Base-by-base conservation (phyloP, 2,113 vertebrate species). In the Peromyscus maniculatus region DNA sequence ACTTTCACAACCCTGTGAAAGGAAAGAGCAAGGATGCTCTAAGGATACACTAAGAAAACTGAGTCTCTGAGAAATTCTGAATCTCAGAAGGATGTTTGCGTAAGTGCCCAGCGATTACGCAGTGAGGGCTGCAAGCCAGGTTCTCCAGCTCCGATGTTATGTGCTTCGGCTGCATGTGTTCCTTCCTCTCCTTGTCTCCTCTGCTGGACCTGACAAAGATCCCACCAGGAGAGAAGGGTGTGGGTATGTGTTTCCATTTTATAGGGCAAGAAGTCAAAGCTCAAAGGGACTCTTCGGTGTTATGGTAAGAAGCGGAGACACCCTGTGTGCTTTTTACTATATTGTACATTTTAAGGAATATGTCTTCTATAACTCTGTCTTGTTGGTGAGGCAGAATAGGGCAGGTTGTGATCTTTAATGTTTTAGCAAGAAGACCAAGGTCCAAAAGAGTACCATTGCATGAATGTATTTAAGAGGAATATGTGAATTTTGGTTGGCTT, bases 1-100 rank as follows among this genome's bases (percentile, higher is more conserved):
- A 92, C 89, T 92, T 91, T 74, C 36, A 87, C 31, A 82, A 64
- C 21, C 43, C 91, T 91, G 13, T 46, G 52, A 82, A 79, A 28
- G 43, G 39, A 49, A 79, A 36, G 86, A 66, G 15, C 31, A 91
- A 46, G 28, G 21, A 46, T 91, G 72, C 66, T 39, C 19, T 43
- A 43, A 43, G 39, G 39, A 43, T 4, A 69, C 64, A 13, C 22
- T 72, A 55, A 69, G 93, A 97, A 97, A 97, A 22, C 3, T 3
- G 33, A 94, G 78, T 36, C 39, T n/a, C 1, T 16, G 46, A 3
- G 39, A 72, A 0, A 15, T n/a, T 66, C 43, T 26, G 62, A 80
- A 11, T 67, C 62, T 80, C 13, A 1, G 86, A 91, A 93, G 12
- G 22, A 87, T 87, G 67, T 75, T 67, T 95, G 17, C 17, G 36